These are phyloP conservation scores for Trissoscelio sp. DNA, from an alignment of 2,888 invertebrate species.

Conservation along the genomic window DNA sequence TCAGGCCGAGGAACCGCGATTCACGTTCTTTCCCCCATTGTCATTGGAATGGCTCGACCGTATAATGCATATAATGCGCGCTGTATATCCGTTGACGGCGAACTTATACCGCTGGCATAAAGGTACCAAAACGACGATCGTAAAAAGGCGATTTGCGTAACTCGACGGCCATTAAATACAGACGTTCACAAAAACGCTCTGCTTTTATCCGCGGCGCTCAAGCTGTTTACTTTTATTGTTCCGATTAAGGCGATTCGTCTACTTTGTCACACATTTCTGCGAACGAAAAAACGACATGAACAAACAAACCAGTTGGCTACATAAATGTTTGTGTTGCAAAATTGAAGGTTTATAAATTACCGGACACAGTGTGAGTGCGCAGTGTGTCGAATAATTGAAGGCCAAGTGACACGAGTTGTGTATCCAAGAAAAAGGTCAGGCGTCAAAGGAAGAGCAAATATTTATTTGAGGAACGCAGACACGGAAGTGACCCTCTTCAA, in stretches of 20 bases:
- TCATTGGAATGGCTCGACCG: slow-evolving; percentile 47
- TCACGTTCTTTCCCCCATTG: slow-evolving; percentile 60
- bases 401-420: slow-evolving; percentile 5
- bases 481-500: slow-evolving; percentile 62
- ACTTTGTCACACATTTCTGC: slow-evolving; percentile 12
- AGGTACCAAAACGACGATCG: slow-evolving; percentile 59
- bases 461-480: slow-evolving; percentile 46
- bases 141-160: slow-evolving; percentile 66
- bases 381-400: no score
- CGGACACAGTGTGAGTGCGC: no score
- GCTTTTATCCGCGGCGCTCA: slow-evolving; percentile 2
- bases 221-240: slow-evolving; percentile 45
- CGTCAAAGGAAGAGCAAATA: slow-evolving; percentile 46
- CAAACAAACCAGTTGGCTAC: no score
- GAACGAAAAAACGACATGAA: not conserved
- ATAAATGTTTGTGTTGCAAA: no score
- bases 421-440: slow-evolving; percentile 34
- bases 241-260: slow-evolving; percentile 18
- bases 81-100: slow-evolving; percentile 51
- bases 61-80: slow-evolving; percentile 62
- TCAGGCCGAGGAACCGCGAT: slow-evolving; percentile 45
- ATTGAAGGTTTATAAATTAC: no score
- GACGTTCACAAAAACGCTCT: slow-evolving; percentile 21
- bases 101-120: slow-evolving; percentile 49
- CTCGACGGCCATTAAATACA: slow-evolving; percentile 45